Evolutionary conservation across 2,113 vertebrate species (phyloP), one percentile per base, ranked within the genome.

Genomic region (Euleptes europaea): DNA sequence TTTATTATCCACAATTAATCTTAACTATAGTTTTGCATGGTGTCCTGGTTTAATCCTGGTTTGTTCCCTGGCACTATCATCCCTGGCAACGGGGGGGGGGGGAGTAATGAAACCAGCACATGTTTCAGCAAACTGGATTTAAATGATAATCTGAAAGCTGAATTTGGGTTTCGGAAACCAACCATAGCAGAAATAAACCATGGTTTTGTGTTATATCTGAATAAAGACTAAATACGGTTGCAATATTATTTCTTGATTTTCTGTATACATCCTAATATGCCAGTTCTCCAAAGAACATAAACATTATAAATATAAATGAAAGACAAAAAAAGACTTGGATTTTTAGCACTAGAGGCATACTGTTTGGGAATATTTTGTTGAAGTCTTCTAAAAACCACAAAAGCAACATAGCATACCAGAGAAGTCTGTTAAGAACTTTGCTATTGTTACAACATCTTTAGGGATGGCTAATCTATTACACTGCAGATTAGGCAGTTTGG

Each of bases 401-500:
- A 42, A 80, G 84, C 23, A 86, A 38, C 80, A 82, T 0, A 23
- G 3, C 1, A 67, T 26, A 82, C 0, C 42, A 84, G 40, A 79
- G 78, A 74, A 3, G 0, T 0, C 81, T 65, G 49, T 6, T 84
- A 33, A 33, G 80, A 81, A 78, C 72, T 86, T 86, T 78, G 0
- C 78, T 77, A 65, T 38, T 76, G 33, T 84, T 87, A 82, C 57
- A 93, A 28, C 86, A 38, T 86, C 86, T 49, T 91, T 42, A 83
- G 63, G 66, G 77, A 88, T 38, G 90, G 42, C 42, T 33, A 91
- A 84, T 92, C 40, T 88, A 38, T 90, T 91, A 80, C 35, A 26
- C 51, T 80, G 90, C 76, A 92, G 87, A 92, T 94, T 87, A 91
- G 92, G 88, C 83, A 89, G 79, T 21, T 88, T 90, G 75, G 51